Percentiles rank a stretch among this genome's conserved stretches.
Evolutionary conservation across 2,888 invertebrate genomes (phyloP).

Genomic region (Nomada ruficornis): DNA sequence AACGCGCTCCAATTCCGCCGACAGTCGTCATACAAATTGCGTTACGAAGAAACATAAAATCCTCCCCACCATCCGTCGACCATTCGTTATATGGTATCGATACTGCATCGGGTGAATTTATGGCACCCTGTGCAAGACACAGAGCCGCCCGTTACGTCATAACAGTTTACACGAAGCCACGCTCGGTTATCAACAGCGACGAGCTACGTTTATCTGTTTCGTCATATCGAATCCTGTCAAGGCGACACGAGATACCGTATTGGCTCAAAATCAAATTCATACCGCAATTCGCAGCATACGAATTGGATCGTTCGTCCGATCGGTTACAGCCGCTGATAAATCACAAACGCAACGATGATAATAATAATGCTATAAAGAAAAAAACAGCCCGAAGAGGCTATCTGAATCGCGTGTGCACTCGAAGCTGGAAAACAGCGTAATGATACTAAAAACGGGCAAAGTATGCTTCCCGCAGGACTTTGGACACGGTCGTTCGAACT

Average conservation of each 20-base stretch:
- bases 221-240: slow-evolving; percentile 14
- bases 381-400: neutral
- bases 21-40: neutral
- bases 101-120: slow-evolving; percentile 44
- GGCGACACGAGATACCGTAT: slow-evolving; percentile 10
- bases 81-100: slow-evolving; percentile 10
- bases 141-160: slow-evolving; percentile 15
- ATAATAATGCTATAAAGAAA: too few relatives aligned
- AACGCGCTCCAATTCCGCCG: neutral
- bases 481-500: neutral
- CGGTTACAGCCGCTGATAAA: slow-evolving; percentile 25
- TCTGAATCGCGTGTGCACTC: neutral
- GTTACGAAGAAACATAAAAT: slow-evolving; percentile 40
- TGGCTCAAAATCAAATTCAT: slow-evolving; percentile 22
- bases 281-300: neutral
- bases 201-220: slow-evolving; percentile 28
- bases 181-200: slow-evolving; percentile 31
- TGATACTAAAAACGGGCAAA: slow-evolving; percentile 20
- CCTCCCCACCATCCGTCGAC: slow-evolving; percentile 6
- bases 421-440: slow-evolving; percentile 8
- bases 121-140: slow-evolving; percentile 6
- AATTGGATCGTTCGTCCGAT: neutral
- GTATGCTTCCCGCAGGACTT: neutral
- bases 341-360: slow-evolving; percentile 3
- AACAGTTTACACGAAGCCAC: slow-evolving; percentile 52